Conservation (phyloP, 2,113 vertebrate genomes). For the Eonycteris spelaea region DNA sequence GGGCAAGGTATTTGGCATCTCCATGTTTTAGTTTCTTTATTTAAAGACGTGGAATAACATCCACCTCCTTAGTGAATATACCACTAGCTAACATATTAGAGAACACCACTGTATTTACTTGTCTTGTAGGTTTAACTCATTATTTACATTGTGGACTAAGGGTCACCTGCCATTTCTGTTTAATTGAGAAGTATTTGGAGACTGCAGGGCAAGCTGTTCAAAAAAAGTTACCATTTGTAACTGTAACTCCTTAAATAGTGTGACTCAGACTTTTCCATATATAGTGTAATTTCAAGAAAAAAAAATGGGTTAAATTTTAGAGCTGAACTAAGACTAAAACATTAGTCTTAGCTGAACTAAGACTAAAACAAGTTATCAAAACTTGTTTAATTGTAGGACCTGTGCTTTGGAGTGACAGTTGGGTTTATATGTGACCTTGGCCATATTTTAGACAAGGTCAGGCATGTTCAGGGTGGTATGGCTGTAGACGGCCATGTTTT, state of each 20-base stretch:
- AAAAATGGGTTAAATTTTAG: background rate
- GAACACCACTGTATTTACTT: background rate
- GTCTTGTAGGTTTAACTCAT: background rate
- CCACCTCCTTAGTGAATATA: background rate
- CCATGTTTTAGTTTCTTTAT: background rate
- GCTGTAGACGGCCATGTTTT: background rate
- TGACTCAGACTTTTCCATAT: background rate
- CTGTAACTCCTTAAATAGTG: background rate
- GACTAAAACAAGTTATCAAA: background rate
- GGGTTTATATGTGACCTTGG: background rate
- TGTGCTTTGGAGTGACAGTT: background rate
- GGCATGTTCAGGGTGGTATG: too few species aligned
- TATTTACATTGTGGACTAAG: background rate
- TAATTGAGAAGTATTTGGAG: background rate
- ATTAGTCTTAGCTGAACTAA: background rate
- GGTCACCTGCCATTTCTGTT: background rate
- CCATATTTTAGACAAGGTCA: background rate
- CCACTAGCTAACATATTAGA: background rate
- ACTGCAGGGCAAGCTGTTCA: background rate
- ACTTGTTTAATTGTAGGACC: background rate
- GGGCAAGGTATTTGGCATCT: background rate
- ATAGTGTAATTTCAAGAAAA: background rate
- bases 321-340: background rate
- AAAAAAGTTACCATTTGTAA: background rate
- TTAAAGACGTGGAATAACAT: background rate